Evolutionary conservation across 2,888 invertebrate species (phyloP).

Genomic region (Agonopterix alstromeriana): DNA sequence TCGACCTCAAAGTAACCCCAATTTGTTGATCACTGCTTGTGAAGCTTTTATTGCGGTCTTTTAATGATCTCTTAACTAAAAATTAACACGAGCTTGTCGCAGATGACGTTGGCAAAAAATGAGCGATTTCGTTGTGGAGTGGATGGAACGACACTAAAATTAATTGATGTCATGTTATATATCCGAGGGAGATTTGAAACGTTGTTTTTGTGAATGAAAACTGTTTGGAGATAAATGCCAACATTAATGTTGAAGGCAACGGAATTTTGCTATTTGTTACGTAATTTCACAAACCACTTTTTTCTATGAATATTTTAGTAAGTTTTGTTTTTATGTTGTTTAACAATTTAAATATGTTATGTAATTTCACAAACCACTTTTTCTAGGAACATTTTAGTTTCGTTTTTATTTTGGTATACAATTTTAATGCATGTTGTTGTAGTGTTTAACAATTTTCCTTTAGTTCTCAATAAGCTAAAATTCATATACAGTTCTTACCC

Average conservation of each 20-base stretch:
- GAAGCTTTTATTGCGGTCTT: slow-evolving; percentile 49
- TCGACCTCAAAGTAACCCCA: slow-evolving; percentile 55
- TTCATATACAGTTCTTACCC: too few relatives aligned
- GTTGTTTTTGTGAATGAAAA: neutral
- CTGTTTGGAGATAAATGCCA: neutral
- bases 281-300: too few relatives aligned
- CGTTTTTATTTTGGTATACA: too few relatives aligned
- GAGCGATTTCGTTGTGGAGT: slow-evolving; percentile 15
- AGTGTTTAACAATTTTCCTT: too few relatives aligned
- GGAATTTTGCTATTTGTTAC: neutral
- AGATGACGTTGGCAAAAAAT: slow-evolving; percentile 44
- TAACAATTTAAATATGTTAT: too few relatives aligned
- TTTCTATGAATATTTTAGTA: too few relatives aligned
- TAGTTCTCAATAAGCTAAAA: too few relatives aligned
- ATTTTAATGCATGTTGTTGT: too few relatives aligned
- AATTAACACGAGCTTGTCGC: slow-evolving; percentile 52
- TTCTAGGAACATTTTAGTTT: too few relatives aligned
- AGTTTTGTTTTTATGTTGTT: too few relatives aligned
- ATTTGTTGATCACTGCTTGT: slow-evolving; percentile 45
- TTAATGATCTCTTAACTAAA: slow-evolving; percentile 58
- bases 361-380: too few relatives aligned
- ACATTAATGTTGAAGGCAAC: neutral
- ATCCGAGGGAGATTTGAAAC: slow-evolving; percentile 7
- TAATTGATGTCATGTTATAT: slow-evolving; percentile 15
- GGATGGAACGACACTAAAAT: slow-evolving; percentile 5